Percentiles rank a stretch among this genome's conserved stretches.
Conservation (phyloP, 1,140 invertebrate genomes). For the Magallana gigas region DNA sequence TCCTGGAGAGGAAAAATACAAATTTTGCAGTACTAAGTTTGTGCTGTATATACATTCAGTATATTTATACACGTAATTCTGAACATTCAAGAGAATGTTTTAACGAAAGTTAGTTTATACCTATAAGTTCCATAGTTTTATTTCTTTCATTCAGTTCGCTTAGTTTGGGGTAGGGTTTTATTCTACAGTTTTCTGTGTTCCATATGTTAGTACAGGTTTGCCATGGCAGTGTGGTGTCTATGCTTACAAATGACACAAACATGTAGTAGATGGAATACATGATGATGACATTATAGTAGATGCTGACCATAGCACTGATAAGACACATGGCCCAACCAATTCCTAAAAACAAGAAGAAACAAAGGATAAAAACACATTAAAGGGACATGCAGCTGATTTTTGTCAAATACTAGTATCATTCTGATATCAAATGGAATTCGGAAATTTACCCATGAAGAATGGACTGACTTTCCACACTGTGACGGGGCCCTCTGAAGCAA, state of each 20-base stretch:
- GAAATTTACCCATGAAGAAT: constrained; percentile 77
- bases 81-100: too few species aligned
- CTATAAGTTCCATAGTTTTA: constrained; percentile 28
- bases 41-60: too few species aligned
- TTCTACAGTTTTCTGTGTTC: constrained; percentile 61
- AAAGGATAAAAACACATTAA: neutral
- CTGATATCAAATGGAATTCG: too few species aligned
- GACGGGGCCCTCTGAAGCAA: constrained; percentile 77
- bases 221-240: constrained; percentile 72
- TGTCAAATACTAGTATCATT: too few species aligned
- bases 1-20: constrained; percentile 49
- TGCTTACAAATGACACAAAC: constrained; percentile 71
- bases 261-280: constrained; percentile 78
- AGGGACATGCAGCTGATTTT: too few species aligned
- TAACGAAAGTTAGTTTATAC: neutral
- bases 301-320: constrained; percentile 70
- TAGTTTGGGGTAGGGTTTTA: constrained; percentile 51
- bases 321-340: constrained; percentile 76
- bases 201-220: constrained; percentile 63
- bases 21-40: neutral
- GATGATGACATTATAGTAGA: constrained; percentile 76
- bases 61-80: too few species aligned
- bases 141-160: neutral
- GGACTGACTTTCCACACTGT: constrained; percentile 76
- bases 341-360: constrained; percentile 59